Base-by-base conservation (phyloP, 2,113 vertebrate genomes). In the Aviceda subcristata region DNA sequence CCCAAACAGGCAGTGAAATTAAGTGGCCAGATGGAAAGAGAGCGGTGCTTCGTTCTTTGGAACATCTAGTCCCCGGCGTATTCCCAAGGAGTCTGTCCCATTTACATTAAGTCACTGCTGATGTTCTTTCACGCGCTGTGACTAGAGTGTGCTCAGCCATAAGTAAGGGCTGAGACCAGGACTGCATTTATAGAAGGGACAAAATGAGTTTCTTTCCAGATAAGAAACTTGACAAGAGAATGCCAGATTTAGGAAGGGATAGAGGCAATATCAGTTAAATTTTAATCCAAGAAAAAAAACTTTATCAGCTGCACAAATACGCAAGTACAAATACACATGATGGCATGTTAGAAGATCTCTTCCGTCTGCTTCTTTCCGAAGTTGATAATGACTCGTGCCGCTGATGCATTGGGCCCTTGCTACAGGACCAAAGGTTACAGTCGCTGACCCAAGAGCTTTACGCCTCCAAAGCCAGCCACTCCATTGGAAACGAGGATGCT, bases 21-120 rank as follows among this genome's bases (percentile, higher is more conserved):
- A 90, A 96, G 60, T 93, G 71, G 85, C 53, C 81, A 96, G 90
- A 83, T 64, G 57, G 92, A 90, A 95, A 93, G 69, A 77, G 73
- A 72, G 71, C 9, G 75, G 53, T 21, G 66, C 71, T 79, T 85
- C 48, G 9, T 81, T 88, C 93, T 82, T 95, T 72, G 79, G 85
- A 94, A 93, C 74, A 86, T 94, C 50, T 79, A 75, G 34, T 86
- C 81, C 90, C 91, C 57, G 45, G 85, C 32, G 87, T 23, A 85
- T 83, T 92, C 93, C 78, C 57, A 82, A 82, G 75, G 64, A 94
- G 78, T 92, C 84, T 90, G 84, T 60, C 84, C 84, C 71, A 88
- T 63, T 96, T 94, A 88, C 48, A 75, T 20, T 24, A 83, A 92
- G 84, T 72, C 62, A 82, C 15, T 22, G 32, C 85, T 92, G 93